A percentile compares a stretch with the other conserved stretches of the same genome.
These are phyloP conservation scores for Microctenopoma steveboyesi DNA, from an alignment of 2,797 vertebrate genomes.

Conservation along the genomic window DNA sequence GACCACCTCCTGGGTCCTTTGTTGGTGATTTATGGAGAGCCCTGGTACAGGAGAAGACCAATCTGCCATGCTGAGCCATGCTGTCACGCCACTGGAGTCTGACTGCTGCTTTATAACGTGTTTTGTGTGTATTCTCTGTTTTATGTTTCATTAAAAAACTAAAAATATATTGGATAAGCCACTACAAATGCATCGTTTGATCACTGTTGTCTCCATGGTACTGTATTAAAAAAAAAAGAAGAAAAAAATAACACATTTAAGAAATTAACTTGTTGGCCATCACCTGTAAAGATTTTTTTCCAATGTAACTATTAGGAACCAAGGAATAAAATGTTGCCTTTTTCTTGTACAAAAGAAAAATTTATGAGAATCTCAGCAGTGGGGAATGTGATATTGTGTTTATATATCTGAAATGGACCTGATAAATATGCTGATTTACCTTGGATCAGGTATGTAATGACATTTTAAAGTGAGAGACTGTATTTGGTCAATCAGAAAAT, in stretches of 20 bases:
- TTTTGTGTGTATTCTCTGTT: constrained; percentile 86
- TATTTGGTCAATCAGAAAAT: constrained; percentile 88
- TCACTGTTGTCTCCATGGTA: constrained; percentile 96
- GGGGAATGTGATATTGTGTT: constrained; percentile 97
- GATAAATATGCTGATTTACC: constrained; percentile 96
- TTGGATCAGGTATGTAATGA: constrained; percentile 98
- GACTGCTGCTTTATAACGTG: constrained; percentile 91
- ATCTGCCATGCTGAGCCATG: constrained; percentile 98
- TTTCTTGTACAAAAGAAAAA: constrained; percentile 99
- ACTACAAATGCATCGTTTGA: constrained; percentile 88
- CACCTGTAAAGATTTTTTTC: constrained; percentile 93
- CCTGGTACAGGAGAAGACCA: constrained; percentile 75
- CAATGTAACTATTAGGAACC: constrained; percentile 94
- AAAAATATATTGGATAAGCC: constrained; percentile 77
- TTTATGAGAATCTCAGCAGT: constrained; percentile 95
- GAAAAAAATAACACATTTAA: constrained; percentile 51
- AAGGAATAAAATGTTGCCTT: constrained; percentile 95
- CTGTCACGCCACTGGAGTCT: constrained; percentile 90
- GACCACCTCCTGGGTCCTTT: constrained; percentile 57
- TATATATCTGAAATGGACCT: constrained; percentile 96
- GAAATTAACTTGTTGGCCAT: constrained; percentile 86
- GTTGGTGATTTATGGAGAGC: constrained; percentile 61
- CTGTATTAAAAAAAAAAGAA: constrained; percentile 86
- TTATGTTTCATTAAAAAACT: constrained; percentile 87
- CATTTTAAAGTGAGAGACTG: constrained; percentile 91